Evolutionary conservation across 1,140 invertebrate genomes (phyloP).

Genomic region (Zelostemma sp.): DNA sequence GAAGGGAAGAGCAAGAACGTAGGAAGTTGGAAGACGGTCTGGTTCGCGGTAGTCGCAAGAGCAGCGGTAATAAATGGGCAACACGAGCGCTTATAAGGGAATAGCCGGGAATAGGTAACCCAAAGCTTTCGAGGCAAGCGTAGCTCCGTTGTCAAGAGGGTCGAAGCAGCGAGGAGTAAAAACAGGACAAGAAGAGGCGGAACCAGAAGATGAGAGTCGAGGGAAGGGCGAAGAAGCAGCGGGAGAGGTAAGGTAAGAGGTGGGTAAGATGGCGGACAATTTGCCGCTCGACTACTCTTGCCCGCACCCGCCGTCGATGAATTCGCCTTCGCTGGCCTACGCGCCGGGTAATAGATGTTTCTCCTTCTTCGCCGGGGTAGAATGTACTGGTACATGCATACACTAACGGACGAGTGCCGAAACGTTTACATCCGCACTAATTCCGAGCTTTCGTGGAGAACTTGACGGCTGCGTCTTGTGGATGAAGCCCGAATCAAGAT

Average conservation of each 20-base stretch:
- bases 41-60: constrained; percentile 59
- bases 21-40: constrained; percentile 50
- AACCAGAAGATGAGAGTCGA: constrained; percentile 31
- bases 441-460: constrained; percentile 3
- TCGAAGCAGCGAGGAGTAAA: constrained; percentile 38
- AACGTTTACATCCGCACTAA: constrained; percentile 31
- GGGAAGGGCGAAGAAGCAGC: constrained; percentile 27
- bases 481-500: too few relatives aligned
- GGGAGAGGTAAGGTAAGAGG: constrained; percentile 67
- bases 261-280: constrained; percentile 72
- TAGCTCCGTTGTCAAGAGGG: constrained; percentile 41
- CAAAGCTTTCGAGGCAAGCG: constrained; percentile 65
- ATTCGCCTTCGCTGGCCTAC: constrained; percentile 56
- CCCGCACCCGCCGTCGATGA: constrained; percentile 64
- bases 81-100: constrained; percentile 69
- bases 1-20: constrained; percentile 32
- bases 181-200: constrained; percentile 38
- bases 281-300: constrained; percentile 71
- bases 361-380: constrained; percentile 60
- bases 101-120: constrained; percentile 68
- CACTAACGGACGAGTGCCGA: constrained; percentile 21
- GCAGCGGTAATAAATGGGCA: constrained; percentile 68
- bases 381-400: constrained; percentile 24
- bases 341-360: constrained; percentile 69
- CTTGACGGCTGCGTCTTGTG: constrained; percentile 4